Percentiles rank a stretch among this genome's conserved stretches.
Conservation (phyloP, 2,888 invertebrate species). For the Cepaea hortensis region DNA sequence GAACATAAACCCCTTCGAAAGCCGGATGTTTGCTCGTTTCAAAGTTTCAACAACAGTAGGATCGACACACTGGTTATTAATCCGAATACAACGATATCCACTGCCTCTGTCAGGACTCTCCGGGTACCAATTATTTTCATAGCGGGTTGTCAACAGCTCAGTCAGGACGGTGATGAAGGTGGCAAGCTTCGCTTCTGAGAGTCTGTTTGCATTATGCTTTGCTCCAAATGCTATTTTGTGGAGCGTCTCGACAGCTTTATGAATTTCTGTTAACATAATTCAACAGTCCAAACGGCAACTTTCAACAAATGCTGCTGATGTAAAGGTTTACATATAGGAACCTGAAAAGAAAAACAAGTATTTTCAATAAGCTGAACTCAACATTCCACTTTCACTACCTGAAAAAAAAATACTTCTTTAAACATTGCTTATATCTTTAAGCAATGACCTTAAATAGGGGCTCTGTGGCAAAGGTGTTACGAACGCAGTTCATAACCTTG, state of each 20-base stretch:
- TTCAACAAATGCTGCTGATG: neutral
- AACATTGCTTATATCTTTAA: too few species aligned
- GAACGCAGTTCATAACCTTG: too few species aligned
- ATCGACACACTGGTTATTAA: conserved; percentile 79
- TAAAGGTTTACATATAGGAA: conserved; percentile 10
- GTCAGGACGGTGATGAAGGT: conserved; percentile 53
- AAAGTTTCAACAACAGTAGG: conserved; percentile 46
- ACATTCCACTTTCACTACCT: neutral
- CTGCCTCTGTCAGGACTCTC: conserved; percentile 84
- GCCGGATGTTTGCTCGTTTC: conserved; percentile 80
- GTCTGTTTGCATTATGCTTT: conserved; percentile 33
- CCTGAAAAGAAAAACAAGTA: neutral
- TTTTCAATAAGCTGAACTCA: neutral
- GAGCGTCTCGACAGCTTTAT: conserved; percentile 46
- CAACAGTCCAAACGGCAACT: neutral
- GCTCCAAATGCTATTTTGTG: conserved; percentile 47
- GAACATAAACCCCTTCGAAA: conserved; percentile 82
- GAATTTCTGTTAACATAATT: conserved; percentile 42
- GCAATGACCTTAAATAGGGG: too few species aligned
- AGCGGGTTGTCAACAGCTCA: conserved; percentile 75
- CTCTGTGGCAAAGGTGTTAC: too few species aligned
- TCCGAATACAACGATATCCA: conserved; percentile 84
- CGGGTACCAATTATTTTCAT: conserved; percentile 85
- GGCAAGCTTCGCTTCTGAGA: conserved; percentile 36
- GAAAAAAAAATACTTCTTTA: too few species aligned